phyloP scores from a whole-genome alignment of 2,113 vertebrate genomes.

The Tragelaphus buxtoni region DNA sequence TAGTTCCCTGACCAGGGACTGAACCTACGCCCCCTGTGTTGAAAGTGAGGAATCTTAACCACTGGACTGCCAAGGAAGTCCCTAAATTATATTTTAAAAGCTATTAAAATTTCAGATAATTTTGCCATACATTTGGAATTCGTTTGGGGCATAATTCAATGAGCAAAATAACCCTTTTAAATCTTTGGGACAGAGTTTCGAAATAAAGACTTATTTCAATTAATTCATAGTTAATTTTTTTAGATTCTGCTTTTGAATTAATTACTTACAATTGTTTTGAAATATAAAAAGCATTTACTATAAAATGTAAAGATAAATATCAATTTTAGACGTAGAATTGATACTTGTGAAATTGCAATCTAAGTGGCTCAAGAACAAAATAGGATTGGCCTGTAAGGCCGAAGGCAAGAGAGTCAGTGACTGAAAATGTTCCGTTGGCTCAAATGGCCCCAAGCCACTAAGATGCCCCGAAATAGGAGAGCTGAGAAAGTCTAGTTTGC shows the following conservation, averaged over 20 bases:
- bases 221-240: not conserved
- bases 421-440: not conserved
- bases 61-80: not conserved
- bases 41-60: not conserved
- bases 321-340: not conserved
- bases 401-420: not conserved
- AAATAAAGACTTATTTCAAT: slow-evolving; percentile 11
- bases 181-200: slow-evolving; percentile 14
- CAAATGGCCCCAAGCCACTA: not conserved
- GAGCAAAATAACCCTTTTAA: not conserved
- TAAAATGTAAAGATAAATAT: not conserved
- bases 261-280: slow-evolving; percentile 1
- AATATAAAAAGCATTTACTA: not conserved
- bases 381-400: not conserved
- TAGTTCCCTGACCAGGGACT: not conserved
- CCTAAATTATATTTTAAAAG: slow-evolving; percentile 15
- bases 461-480: not conserved
- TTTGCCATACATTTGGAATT: slow-evolving; percentile 1
- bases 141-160: slow-evolving; percentile 19
- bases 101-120: slow-evolving; percentile 13
- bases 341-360: not conserved
- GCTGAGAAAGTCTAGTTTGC: not conserved
- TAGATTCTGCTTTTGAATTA: slow-evolving; percentile 15
- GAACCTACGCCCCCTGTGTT: not conserved
- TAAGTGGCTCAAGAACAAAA: not conserved